Base-by-base conservation (phyloP, 2,888 invertebrate genomes). In the Sarcophaga caerulescens region DNA sequence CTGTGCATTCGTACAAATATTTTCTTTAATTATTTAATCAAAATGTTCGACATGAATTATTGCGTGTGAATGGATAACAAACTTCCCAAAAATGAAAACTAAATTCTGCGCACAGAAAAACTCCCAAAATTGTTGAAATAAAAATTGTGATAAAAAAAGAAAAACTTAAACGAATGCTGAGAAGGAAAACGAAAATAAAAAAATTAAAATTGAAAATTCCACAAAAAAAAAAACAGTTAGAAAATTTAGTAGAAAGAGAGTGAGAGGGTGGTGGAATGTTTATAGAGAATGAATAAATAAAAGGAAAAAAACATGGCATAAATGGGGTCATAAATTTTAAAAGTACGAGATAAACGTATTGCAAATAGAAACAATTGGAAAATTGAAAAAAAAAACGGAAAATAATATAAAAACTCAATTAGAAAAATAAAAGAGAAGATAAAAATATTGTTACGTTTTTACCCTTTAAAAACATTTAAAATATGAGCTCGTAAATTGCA, bases 41-140 rank as follows among this genome's bases (percentile, higher is more conserved):
- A 65, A 21, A 47, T 70, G 57, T 79, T 47, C 45, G 71, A 77
- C 85, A 81, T 86, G 83, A 86, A 60, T 83, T 86, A 86, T 86
- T 81, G 85, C 85, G 77, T 86, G 80, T 47, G 73, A 80, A 83
- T 83, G 73, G 83, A 83, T 83, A 81, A 81, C 35, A 80, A 74
- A 59, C 63, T 79, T 52, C 71, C 59, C 59, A 68, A 62, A 69
- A 23, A 68, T 52, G 52, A 25, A 70, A 21, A n/a, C 21, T 70
- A 63, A 76, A 73, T 52, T 17, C 14, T 52, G 21, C n/a, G 25
- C 45, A 73, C 21, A 69, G 52, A 2, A 60, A 59, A 14, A 59
- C 21, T 35, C 60, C 17, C n/a, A n/a, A 35, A 35, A 35, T 35
- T 35, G 35, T 35, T 35, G 2, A 35, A 35, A 35, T 10, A 35